These are phyloP conservation scores for Phrynocephalus versicolor DNA, from an alignment of 2,113 vertebrate species.

Conservation along the genomic window DNA sequence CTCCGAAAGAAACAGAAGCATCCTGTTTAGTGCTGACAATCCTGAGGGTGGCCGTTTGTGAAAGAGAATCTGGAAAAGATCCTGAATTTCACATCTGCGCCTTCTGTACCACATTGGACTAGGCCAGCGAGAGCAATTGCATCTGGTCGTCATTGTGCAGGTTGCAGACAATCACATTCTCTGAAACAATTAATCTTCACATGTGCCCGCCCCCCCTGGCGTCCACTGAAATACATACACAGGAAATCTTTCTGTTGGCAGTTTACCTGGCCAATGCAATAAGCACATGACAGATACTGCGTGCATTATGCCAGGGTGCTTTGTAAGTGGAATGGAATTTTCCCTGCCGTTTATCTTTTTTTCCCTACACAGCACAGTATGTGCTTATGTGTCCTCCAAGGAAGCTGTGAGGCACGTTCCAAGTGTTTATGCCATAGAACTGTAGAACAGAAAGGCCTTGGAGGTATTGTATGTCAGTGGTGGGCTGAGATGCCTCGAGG, in stretches of 20 bases:
- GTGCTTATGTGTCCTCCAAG: background rate
- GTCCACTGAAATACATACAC: background rate
- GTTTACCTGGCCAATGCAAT: slow-evolving; percentile 17
- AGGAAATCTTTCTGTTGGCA: slow-evolving; percentile 12
- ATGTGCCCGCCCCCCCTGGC: background rate
- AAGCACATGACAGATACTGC: slow-evolving; percentile 8
- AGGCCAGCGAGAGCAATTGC: background rate
- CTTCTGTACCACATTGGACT: slow-evolving; percentile 22
- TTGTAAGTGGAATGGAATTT: slow-evolving; percentile 15
- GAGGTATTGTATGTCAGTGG: background rate
- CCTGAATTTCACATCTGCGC: slow-evolving; percentile 36
- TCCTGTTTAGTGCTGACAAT: slow-evolving; percentile 4
- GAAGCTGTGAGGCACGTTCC: background rate
- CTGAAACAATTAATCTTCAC: slow-evolving; percentile 14
- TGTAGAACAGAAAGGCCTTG: background rate
- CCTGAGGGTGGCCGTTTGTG: slow-evolving; percentile 2
- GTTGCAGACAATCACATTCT: slow-evolving; percentile 11
- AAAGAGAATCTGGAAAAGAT: slow-evolving; percentile 31
- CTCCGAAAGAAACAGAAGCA: slow-evolving; percentile 22
- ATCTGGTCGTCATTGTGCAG: slow-evolving; percentile 18
- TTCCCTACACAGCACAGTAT: background rate
- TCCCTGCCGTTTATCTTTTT: slow-evolving; percentile 16
- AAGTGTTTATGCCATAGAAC: background rate
- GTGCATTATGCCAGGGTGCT: slow-evolving; percentile 4
- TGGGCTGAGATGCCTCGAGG: background rate